These are phyloP conservation scores for Sternotherus odoratus DNA, from an alignment of 2,797 vertebrate genomes.

Conservation along the genomic window DNA sequence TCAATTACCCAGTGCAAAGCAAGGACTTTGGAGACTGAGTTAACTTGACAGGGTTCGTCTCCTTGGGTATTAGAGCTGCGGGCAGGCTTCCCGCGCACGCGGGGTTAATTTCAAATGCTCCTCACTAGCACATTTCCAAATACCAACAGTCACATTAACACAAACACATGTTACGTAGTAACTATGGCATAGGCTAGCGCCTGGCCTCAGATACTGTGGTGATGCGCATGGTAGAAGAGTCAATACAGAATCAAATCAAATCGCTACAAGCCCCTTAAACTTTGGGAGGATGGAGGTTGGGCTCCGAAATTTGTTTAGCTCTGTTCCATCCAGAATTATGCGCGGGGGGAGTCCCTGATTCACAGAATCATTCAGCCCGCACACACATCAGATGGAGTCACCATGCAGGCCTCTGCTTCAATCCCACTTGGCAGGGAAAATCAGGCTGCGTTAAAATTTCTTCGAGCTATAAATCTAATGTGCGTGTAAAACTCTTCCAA, in stretches of 20 bases:
- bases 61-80: not conserved
- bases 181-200: not conserved
- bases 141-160: not conserved
- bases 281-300: not conserved
- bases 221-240: not conserved
- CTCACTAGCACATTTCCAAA: not conserved
- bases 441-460: conserved; percentile 28
- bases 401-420: not conserved
- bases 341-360: not conserved
- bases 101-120: not conserved
- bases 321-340: not conserved
- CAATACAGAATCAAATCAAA: not conserved
- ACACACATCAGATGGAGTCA: not conserved
- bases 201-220: not conserved
- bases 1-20: accelerated
- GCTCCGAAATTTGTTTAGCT: not conserved
- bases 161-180: not conserved
- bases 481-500: conserved; percentile 42
- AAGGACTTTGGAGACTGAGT: accelerated
- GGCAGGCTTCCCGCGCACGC: not conserved
- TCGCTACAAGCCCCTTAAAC: not conserved
- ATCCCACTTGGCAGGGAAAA: conserved; percentile 58
- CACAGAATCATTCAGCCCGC: not conserved
- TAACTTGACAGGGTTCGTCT: accelerated
- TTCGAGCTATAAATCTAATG: conserved; percentile 39